Conservation (phyloP, 2,113 vertebrate species). For the Narcine bancroftii region DNA sequence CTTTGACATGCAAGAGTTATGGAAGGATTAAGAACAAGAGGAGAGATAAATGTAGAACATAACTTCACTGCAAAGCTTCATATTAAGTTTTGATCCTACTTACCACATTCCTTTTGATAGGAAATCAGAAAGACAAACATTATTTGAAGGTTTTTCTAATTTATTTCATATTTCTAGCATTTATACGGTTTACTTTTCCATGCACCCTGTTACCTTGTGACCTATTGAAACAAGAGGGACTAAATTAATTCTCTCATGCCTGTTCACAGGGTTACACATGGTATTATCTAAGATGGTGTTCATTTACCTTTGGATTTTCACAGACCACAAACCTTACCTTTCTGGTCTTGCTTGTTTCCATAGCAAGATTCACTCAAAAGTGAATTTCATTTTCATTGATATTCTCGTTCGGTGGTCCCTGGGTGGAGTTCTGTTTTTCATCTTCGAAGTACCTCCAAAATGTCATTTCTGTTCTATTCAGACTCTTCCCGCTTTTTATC, state of each 20-base stretch:
- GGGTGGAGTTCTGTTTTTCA: not conserved
- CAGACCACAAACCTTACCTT: not conserved
- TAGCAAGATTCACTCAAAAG: not conserved
- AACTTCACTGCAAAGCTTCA: not conserved
- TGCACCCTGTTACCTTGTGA: not conserved
- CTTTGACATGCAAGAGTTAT: not conserved
- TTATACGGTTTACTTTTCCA: no score
- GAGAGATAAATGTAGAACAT: not conserved
- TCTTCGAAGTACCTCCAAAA: not conserved
- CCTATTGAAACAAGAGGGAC: not conserved
- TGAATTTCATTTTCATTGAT: not conserved
- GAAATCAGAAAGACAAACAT: no score
- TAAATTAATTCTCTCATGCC: not conserved
- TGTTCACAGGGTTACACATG: not conserved
- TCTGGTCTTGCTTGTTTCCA: not conserved
- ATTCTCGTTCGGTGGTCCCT: not conserved
- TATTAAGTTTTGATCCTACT: not conserved
- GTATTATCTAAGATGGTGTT: not conserved
- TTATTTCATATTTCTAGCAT: no score
- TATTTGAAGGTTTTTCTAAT: no score
- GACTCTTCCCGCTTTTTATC: not conserved
- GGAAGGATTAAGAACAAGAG: not conserved
- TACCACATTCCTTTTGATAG: not conserved
- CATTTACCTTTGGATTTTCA: not conserved
- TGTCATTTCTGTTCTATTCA: not conserved